Base-by-base conservation (phyloP, 2,888 invertebrate species). In the Noctua fimbriata region DNA sequence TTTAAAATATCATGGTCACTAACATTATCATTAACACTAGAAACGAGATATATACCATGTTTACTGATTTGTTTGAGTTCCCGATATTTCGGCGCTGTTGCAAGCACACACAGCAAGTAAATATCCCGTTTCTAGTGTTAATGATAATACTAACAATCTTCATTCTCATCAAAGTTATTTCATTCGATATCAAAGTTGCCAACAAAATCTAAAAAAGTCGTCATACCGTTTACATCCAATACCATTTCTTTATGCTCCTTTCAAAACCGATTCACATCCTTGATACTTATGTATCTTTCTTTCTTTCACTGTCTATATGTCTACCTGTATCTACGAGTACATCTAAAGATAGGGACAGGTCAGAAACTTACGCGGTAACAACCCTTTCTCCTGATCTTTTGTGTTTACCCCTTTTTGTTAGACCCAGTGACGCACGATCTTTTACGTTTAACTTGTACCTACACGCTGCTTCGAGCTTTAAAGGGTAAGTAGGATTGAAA, bases 361-460 rank as follows among this genome's bases (percentile, higher is more conserved):
- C 75, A 76, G n/a, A 79, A 77, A 71, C 81, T 86, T 76, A 71
- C 63, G 24, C 65, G 55, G 84, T 82, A 60, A 58, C 73, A 75
- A 81, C 80, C 82, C 73, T 77, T 71, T 73, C 69, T 7, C 72
- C 44, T 67, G 75, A 84, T 86, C 84, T 88, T 88, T 86, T 86
- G 78, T 88, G 69, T 84, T 69, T 58, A 78, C 75, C 86, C 88
- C 80, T 80, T 79, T 77, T 73, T 69, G 73, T 28, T 69, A 65
- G 60, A 79, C 65, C 28, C 74, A 71, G 67, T 82, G 88, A 82
- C 80, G 84, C 79, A 74, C 67, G 72, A 82, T 86, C 63, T 81
- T 86, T 79, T 49, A 63, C 69, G 41, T 84, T 67, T 66, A 69
- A 75, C 36, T 80, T 84, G 52, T 73, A 55, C 65, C 41, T 75